Base-by-base conservation (phyloP, 2,113 vertebrate genomes). In the Ochotona curzoniae region DNA sequence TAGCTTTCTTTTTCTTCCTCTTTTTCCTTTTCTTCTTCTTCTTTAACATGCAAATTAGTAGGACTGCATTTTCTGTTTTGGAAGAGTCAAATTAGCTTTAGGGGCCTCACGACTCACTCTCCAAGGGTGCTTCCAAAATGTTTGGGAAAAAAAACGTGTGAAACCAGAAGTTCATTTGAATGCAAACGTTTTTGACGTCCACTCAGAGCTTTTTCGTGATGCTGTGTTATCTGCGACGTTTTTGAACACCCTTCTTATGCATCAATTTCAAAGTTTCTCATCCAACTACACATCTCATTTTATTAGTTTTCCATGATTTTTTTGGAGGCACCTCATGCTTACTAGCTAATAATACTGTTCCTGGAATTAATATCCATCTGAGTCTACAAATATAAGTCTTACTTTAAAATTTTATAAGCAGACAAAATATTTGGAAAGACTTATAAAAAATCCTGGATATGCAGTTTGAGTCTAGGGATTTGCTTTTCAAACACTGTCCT, bases 351-450 rank as follows among this genome's bases (percentile, higher is more conserved):
- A 75, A 49, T 66, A n/a, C 28, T 90, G 60, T 44, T 87, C 38
- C 69, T 83, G n/a, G 66, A 92, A 85, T 94, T 78, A 89, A 85
- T 78, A 87, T 69, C 23, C 20, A 10, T 7, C 35, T 1, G 18
- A 18, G 32, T 74, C 51, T 82, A 73, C 38, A 81, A 74, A 51
- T 82, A 79, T 70, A 94, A 51, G 83, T 90, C 57, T 85, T 84
- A 57, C 64, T 26, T 66, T 4, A 79, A 80, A 79, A 92, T 90
- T 54, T 93, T 83, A 80, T 64, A 35, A 32, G 64, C 85, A 92
- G 96, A 93, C 47, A 92, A 28, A 74, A 57, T 91, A 60, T 96
- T 94, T 91, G 74, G 18, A 57, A 57, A 57, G 54, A 57, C 38
- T 44, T 44, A 44, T 44, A 44, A 44, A 44, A 44, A 87, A 87